Evolutionary conservation across 2,113 vertebrate genomes (phyloP).

Genomic region (Abramis brama): DNA sequence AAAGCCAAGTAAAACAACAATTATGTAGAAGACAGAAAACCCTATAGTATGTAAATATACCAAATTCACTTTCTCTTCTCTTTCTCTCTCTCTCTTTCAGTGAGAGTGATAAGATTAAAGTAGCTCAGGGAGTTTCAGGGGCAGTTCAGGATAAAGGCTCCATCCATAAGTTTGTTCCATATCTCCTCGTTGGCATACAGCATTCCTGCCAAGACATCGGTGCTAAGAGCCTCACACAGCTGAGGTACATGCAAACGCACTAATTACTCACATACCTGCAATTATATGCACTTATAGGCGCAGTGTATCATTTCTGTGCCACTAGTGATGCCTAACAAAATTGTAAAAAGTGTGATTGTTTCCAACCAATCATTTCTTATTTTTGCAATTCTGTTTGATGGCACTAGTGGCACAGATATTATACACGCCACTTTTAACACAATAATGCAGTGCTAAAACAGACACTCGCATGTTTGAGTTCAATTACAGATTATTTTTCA

Average conservation of each 20-base stretch:
- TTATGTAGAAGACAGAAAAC: background rate
- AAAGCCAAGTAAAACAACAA: too few species aligned
- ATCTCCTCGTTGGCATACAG: constrained; percentile 94
- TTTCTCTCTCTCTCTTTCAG: constrained; percentile 68
- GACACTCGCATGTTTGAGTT: too few species aligned
- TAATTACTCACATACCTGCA: background rate
- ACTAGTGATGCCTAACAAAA: background rate
- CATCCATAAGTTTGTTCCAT: constrained; percentile 97
- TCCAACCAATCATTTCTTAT: background rate
- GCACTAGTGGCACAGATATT: background rate
- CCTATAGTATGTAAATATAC: background rate
- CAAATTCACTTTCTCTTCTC: background rate
- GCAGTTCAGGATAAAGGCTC: constrained; percentile 98
- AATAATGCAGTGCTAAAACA: background rate
- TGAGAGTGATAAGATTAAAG: constrained; percentile 97
- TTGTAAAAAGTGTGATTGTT: background rate
- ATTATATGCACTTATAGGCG: background rate
- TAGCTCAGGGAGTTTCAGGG: constrained; percentile 95
- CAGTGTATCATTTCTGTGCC: background rate
- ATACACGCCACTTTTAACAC: background rate
- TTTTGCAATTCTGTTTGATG: background rate
- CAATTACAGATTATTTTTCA: background rate
- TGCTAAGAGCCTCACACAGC: constrained; percentile 92
- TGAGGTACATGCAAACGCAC: constrained; percentile 78
- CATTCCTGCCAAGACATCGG: constrained; percentile 98